Evolutionary conservation across 2,888 invertebrate species (phyloP), one percentile per base, ranked within the genome.

Genomic region (Tridacna gigas): DNA sequence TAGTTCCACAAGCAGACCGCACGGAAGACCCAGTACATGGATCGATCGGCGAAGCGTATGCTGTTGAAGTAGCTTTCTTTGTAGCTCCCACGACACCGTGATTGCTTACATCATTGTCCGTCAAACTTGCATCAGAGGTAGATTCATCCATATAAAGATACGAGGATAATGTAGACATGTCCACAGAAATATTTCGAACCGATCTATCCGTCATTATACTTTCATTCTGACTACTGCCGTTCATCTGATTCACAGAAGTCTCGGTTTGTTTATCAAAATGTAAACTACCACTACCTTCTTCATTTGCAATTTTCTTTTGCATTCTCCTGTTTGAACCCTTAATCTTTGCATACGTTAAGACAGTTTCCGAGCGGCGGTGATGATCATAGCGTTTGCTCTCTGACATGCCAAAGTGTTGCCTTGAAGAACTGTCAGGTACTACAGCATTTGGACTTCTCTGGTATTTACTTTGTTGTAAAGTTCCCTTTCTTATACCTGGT

Each of bases 151-250:
- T 71, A 26, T 71, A 26, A 51, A 71, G 18, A 25, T 71, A 51
- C 0, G 71, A 51, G 15, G 71, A 71, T 25, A 71, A 25, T 51
- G 20, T 71, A 18, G 71, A 47, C 71, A 71, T 71, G 15, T 71
- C 51, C 0, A 71, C 47, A 12, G 71, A 71, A 15, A 71, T 71
- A 9, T 22, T 71, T 26, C 71, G 9, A 0, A 71, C 51, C 12
- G 69, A 69, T 18, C 22, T 37, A 25, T 13, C 22, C 4, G 56
- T 56, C 9, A n/a, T n/a, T 56, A n/a, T 56, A 3, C 18, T 56
- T 56, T 56, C 56, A n/a, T 20, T 20, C n/a, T 56, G n/a, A 56
- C 20, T 56, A 18, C 18, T 56, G 9, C 2, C n/a, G 20, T n/a
- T 56, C 20, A 56, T 56, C 4, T 56, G 56, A n/a, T 56, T 56